Evolutionary conservation across 2,113 vertebrate genomes (phyloP), one percentile per base, ranked within the genome.

Genomic region (Malurus cyaneus): DNA sequence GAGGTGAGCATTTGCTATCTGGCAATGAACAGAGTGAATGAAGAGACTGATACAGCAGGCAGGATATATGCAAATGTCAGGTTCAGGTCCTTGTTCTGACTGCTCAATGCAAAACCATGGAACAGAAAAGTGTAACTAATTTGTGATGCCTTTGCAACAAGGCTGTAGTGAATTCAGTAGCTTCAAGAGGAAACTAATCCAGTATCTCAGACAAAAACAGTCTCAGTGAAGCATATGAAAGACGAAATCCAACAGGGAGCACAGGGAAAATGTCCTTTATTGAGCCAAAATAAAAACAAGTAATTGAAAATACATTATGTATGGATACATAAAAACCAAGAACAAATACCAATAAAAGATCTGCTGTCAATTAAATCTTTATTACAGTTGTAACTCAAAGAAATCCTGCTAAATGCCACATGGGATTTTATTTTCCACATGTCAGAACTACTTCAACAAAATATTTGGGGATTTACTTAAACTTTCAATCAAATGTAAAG

Each of bases 391-490:
- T 61, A 89, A 88, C 21, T 46, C 53, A 65, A 59, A 88, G 64
- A 92, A 93, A 94, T 59, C 42, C 44, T 56, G 1, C 52, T 86
- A 83, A 78, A 86, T 50, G 31, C 34, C 88, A 84, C 80, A 95
- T 44, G 72, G 56, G 66, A 89, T 96, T 95, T 96, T 89, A 70
- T 87, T 96, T 97, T 97, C 94, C 89, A 96, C 88, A 96, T 95
- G 52, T 62, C 91, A 94, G 82, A 79, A 94, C 60, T 96, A 81
- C 69, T 93, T 80, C 50, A 93, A 39, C 86, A 87, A 95, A 95
- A 94, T 94, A 97, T 93, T 94, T 97, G 88, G 89, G 79, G 83
- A 97, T 95, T 96, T 90, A 92, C 70, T 91, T 96, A 71, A 97
- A 93, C 74, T 95, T 84, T 46, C 86, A 97, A 88, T 93, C 81